phyloP scores from a whole-genome alignment of 2,113 vertebrate genomes.

The Chlamydotis undulata region DNA sequence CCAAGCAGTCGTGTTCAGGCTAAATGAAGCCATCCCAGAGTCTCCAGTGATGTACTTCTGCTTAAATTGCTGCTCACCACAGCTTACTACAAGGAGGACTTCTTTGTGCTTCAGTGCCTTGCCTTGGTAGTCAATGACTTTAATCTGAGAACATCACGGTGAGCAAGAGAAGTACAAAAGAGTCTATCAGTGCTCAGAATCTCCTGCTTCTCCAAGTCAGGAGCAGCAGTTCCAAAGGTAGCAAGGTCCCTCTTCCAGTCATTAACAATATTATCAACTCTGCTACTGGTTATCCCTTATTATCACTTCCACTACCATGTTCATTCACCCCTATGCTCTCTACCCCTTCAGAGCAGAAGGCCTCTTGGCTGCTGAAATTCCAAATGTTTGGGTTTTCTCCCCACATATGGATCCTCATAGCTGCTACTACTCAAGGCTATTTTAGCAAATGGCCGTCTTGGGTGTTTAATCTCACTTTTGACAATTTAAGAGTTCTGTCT shows the following conservation, averaged over 20 bases:
- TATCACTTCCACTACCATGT: neutral
- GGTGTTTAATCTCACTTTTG: neutral
- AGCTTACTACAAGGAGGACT: neutral
- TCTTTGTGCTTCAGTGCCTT: neutral
- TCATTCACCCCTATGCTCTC: neutral
- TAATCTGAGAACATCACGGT: neutral
- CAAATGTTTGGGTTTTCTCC: neutral
- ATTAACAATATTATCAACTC: neutral
- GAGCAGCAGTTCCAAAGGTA: neutral
- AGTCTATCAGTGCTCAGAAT: neutral
- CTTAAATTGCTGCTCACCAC: neutral
- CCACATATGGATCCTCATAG: neutral
- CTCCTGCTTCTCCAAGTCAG: neutral
- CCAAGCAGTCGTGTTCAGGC: slow-evolving; percentile 40
- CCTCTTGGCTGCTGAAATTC: neutral
- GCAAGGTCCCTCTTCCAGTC: neutral
- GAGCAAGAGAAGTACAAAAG: neutral
- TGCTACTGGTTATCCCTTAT: neutral
- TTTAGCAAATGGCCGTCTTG: neutral
- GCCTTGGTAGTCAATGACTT: slow-evolving; percentile 29
- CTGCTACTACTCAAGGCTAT: neutral
- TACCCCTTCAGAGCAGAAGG: neutral
- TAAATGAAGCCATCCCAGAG: slow-evolving; percentile 42
- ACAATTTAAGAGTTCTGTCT: neutral
- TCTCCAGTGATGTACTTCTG: slow-evolving; percentile 29